Base-by-base conservation (phyloP, 2,888 invertebrate genomes). In the Aromia moschata region DNA sequence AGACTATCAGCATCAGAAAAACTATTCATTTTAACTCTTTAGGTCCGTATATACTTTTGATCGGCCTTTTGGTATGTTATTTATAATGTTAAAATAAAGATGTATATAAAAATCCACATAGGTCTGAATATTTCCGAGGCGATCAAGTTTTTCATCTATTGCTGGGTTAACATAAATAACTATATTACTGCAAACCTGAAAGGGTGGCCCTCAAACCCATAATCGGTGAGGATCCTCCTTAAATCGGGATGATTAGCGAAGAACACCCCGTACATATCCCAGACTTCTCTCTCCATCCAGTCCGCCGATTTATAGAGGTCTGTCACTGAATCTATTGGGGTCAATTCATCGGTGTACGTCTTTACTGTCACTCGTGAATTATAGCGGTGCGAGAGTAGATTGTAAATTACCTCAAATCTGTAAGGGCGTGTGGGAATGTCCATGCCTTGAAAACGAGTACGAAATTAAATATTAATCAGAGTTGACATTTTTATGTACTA, bases 241-340 rank as follows among this genome's bases (percentile, higher is more conserved):
- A 99, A 84, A 82, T 99, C 99, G 0, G 98, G 98, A 81, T 99
- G 98, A 80, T 97, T 94, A 5, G 92, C 88, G 82, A 99, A 99
- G 85, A 95, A 97, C 9, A 99, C 93, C 36, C 99, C 99, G 79
- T 85, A 99, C 97, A 99, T 95, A 77, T 99, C 99, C 94, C 96
- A 99, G 52, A 98, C 89, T 81, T 94, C 94, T 65, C 94, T 85
- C 78, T 94, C 94, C 70, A 93, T 93, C 99, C 99, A 99, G 78
- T 98, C 92, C 7, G 98, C 96, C 20, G 91, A 96, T 80, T 90
- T 89, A 77, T 87, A 94, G 0, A 98, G 84, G 5, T 88, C 87
- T 73, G 84, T 85, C 1, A 84, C 84, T 0, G 96, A 96, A 68
- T 96, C 96, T 16, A 98, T 77, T 0, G 98, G 96, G 0, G 95